Base-by-base conservation (phyloP, 2,113 vertebrate genomes). In the Neopipo cinnamomea region DNA sequence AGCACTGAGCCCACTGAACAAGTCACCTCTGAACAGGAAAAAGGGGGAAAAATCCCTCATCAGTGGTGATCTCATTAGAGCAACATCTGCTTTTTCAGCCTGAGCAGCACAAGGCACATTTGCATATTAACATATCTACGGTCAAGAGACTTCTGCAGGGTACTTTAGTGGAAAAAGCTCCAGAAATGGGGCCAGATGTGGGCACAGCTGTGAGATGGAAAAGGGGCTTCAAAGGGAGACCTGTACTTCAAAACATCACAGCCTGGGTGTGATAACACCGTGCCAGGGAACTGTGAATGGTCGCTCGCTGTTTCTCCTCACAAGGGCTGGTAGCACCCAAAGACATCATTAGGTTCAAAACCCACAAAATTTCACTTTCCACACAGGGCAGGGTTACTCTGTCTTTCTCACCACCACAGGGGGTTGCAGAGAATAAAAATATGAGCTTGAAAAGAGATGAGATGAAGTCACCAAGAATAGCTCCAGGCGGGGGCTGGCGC, bases 391-490 rank as follows among this genome's bases (percentile, higher is more conserved):
- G 82, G 70, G 74, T 78, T 91, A 87, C 47, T 16, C 14, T 67
- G 63, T 27, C 42, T 52, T 74, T 93, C 77, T 89, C 73, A 89
- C 35, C 90, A 74, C 61, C 25, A 46, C 87, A 67, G 92, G 0
- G 27, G 56, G 70, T 59, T 91, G 85, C 66, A 75, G 47, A 85
- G 88, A 85, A 87, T 89, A 91, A 95, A 95, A 94, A 89, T 59
- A 66, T 1, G 21, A 94, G 62, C 77, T 79, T 71, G 78, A 85
- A 82, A 87, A 91, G 93, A 87, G 74, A 85, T 31, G 76, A 96
- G 91, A 88, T 85, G 74, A 90, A 88, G 88, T 91, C 94, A 95
- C 75, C 87, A 55, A 91, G 87, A 93, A 96, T 93, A 91, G 90
- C 95, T 95, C 10, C 53, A 85, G 92, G 85, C 49, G 46, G 92